Percentiles rank a stretch among this genome's conserved stretches.
phyloP scores from a whole-genome alignment of 2,113 vertebrate genomes.

The Protobothrops flavoviridis region DNA sequence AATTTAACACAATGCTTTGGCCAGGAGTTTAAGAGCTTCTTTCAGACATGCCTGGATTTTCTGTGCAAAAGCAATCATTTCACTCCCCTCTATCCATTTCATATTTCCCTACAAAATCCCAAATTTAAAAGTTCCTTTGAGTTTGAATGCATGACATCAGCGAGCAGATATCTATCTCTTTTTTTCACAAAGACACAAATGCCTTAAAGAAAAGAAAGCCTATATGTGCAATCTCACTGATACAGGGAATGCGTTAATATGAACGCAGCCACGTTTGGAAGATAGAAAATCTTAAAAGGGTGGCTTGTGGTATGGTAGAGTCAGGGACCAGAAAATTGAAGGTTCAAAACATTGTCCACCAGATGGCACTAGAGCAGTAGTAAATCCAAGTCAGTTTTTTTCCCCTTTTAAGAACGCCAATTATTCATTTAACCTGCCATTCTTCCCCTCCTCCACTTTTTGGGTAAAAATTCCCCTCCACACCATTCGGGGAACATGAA shows the following conservation, averaged over 20 bases:
- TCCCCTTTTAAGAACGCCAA: not conserved
- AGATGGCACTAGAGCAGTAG: conserved; percentile 14
- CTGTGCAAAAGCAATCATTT: not conserved
- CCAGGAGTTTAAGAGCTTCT: not conserved
- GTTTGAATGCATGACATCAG: not conserved
- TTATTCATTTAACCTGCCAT: not conserved
- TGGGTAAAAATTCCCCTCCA: not conserved
- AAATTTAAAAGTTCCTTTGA: not conserved
- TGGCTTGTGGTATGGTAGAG: no score
- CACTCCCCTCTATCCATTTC: not conserved
- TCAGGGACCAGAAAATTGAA: not conserved
- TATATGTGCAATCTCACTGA: not conserved
- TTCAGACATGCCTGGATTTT: not conserved
- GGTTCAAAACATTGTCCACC: not conserved
- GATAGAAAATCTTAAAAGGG: not conserved
- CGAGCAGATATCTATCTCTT: not conserved
- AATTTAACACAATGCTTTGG: no score
- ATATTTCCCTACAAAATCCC: not conserved
- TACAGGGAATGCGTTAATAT: not conserved
- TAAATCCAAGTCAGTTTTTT: not conserved
- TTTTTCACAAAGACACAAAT: not conserved
- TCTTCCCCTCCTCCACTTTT: not conserved
- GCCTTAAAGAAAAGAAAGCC: not conserved
- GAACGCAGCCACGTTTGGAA: not conserved
- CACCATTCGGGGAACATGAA: not conserved